Evolutionary conservation across 2,113 vertebrate species (phyloP).

Genomic region (Ivindomyrus marchei): DNA sequence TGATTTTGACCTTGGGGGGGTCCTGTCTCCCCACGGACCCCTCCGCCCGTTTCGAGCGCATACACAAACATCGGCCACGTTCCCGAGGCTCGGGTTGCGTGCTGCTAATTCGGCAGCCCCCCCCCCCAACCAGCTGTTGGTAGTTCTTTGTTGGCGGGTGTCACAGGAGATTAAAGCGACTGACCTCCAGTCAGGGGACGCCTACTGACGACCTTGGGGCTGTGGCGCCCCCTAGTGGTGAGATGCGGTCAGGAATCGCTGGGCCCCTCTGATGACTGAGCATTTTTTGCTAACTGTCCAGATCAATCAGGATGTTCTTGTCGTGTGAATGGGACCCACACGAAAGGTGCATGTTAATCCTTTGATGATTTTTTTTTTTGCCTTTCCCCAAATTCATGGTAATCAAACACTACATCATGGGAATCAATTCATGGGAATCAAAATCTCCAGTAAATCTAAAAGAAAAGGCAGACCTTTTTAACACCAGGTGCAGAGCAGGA

Average conservation of each 20-base stretch:
- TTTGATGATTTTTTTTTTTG: neutral
- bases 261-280: neutral
- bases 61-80: neutral
- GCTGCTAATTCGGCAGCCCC: constrained; percentile 18
- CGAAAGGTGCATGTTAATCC: neutral
- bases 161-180: constrained; percentile 9
- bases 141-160: neutral
- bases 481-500: neutral
- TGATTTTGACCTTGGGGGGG: neutral
- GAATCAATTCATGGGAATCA: neutral
- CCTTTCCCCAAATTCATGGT: neutral
- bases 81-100: constrained; percentile 40
- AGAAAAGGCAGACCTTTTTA: neutral
- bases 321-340: neutral
- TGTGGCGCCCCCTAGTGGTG: constrained; percentile 18
- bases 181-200: constrained; percentile 41
- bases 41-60: neutral
- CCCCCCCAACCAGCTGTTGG: constrained; percentile 1
- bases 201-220: neutral
- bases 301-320: neutral
- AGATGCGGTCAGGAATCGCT: neutral
- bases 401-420: neutral
- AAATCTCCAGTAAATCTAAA: neutral
- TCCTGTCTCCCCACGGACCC: neutral
- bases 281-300: neutral